Conservation (phyloP, 1,140 invertebrate genomes). For the Berghia stephanieae region DNA sequence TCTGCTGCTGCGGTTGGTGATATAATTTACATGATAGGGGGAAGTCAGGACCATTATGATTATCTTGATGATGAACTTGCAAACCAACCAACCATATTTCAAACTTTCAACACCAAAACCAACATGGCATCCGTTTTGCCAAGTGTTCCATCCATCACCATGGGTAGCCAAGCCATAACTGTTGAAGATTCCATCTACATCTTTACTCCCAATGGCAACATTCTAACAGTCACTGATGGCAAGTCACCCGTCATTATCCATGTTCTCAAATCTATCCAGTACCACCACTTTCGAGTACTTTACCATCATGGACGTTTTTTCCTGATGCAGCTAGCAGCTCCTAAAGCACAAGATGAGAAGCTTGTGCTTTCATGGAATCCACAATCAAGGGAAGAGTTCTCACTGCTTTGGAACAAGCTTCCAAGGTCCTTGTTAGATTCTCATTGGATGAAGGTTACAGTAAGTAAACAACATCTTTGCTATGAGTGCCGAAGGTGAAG, state of each 20-base stretch:
- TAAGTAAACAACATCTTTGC: constrained; percentile 37
- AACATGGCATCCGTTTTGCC: constrained; percentile 19
- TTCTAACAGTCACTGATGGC: constrained; percentile 22
- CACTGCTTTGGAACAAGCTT: constrained; percentile 29
- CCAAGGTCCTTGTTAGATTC: constrained; percentile 39
- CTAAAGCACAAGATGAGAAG: constrained; percentile 37
- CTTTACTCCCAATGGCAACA: constrained; percentile 38
- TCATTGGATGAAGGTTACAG: constrained; percentile 38
- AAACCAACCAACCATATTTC: constrained; percentile 15
- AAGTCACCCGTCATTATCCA: constrained; percentile 28
- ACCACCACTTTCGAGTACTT: constrained; percentile 36
- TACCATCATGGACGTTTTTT: constrained; percentile 33
- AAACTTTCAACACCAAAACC: constrained; percentile 36
- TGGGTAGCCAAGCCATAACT: constrained; percentile 38
- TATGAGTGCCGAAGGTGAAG: too few species aligned
- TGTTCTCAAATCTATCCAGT: constrained; percentile 34
- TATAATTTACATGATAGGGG: constrained; percentile 45
- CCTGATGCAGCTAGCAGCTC: constrained; percentile 35
- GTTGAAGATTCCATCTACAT: constrained; percentile 38
- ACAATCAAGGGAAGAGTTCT: constrained; percentile 12
- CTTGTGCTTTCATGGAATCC: constrained; percentile 29
- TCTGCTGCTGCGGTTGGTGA: constrained; percentile 36
- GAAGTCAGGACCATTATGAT: constrained; percentile 25
- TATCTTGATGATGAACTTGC: constrained; percentile 22
- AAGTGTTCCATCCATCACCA: constrained; percentile 27